Evolutionary conservation across 2,888 invertebrate species (phyloP).

Genomic region (Tuta absoluta): DNA sequence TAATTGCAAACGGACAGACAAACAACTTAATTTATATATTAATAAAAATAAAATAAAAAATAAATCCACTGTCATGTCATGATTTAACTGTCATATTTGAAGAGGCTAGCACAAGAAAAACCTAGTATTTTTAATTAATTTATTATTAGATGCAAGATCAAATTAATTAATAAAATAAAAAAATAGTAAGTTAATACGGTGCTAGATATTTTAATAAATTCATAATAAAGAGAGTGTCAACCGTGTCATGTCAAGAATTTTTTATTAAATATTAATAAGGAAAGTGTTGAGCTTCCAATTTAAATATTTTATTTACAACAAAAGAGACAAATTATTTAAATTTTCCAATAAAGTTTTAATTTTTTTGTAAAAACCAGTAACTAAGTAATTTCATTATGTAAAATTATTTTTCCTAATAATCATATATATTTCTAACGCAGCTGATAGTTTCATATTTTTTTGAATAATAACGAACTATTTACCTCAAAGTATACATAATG

Average conservation of each 20-base stretch:
- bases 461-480: not conserved
- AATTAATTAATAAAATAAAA: not conserved
- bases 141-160: conserved; percentile 1
- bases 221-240: conserved; percentile 19
- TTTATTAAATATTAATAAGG: conserved; percentile 21
- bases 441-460: not conserved
- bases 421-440: not conserved
- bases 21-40: conserved; percentile 20
- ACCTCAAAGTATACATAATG: not conserved
- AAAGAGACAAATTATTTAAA: conserved; percentile 37
- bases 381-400: not conserved
- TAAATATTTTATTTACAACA: conserved; percentile 42
- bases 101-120: conserved; percentile 2
- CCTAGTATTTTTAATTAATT: not conserved
- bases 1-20: conserved; percentile 45
- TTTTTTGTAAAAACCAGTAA: not conserved
- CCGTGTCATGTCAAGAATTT: conserved; percentile 10
- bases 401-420: not conserved
- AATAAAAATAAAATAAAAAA: not conserved
- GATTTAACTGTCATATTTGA: conserved; percentile 12
- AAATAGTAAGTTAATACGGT: conserved; percentile 25
- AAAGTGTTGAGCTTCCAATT: conserved; percentile 32
- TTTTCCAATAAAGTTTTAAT: not conserved
- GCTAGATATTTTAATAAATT: conserved; percentile 11
- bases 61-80: conserved; percentile 23